Conservation (phyloP, 2,797 vertebrate genomes). For the Gymnopithys bicolor region DNA sequence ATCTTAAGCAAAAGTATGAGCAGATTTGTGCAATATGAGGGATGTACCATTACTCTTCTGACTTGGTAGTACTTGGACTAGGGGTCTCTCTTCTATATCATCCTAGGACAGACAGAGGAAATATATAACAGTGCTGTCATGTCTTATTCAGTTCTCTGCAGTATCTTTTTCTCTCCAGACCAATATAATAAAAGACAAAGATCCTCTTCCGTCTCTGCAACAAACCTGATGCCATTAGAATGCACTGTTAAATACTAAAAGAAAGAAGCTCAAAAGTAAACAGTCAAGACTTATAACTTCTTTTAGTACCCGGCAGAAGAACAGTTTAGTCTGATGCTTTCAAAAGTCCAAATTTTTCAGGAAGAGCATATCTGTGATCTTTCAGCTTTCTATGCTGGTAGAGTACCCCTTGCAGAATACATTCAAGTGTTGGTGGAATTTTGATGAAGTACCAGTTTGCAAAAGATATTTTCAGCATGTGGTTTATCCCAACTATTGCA, state of each 20-base stretch:
- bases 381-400: neutral
- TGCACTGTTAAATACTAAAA: neutral
- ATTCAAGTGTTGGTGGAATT: neutral
- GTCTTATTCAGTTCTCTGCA: neutral
- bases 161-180: neutral
- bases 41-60: neutral
- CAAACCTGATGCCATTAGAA: neutral
- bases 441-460: conserved; percentile 5
- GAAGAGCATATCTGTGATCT: neutral
- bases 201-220: neutral
- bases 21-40: neutral
- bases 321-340: neutral
- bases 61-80: neutral
- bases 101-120: neutral
- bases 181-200: neutral
- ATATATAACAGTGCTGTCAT: neutral
- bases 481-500: neutral
- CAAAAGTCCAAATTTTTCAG: neutral
- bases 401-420: neutral
- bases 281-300: neutral
- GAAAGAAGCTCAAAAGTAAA: neutral
- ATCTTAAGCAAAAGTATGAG: neutral
- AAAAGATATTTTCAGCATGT: neutral
- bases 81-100: neutral
- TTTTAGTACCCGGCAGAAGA: neutral